Base-by-base conservation (phyloP, 2,888 invertebrate species). In the Stenodera caucasica region DNA sequence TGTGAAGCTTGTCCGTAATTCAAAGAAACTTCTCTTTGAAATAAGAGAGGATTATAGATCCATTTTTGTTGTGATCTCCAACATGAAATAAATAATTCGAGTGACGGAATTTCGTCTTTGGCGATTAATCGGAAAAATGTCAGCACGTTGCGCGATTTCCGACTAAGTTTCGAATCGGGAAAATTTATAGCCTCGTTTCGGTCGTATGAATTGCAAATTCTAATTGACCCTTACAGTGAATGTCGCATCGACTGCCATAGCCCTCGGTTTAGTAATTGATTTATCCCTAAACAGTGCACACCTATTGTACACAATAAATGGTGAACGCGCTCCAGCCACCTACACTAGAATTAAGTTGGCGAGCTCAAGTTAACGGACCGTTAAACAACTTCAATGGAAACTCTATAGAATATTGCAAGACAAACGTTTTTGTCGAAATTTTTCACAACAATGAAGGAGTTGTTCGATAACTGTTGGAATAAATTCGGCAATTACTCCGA, bases 251-350 rank as follows among this genome's bases (percentile, higher is more conserved):
- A 70, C 68, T 71, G 65, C 65, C 66, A 63, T 55, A 65, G 65
- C 69, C 64, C n/a, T n/a, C 68, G 68, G 68, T n/a, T 70, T 68
- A 63, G 69, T 73, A 76, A 75, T 76, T 76, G 75, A 75, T 77
- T 77, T 76, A 77, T 76, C 74, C 72, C 70, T 70, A 72, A 75
- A 74, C 72, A 75, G 69, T 66, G 64, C 67, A 70, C 70, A 74
- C 70, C 73, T 72, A 74, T 75, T 73, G 74, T 73, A 72, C 70
- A 70, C 69, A 73, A 71, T 69, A 72, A 73, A 73, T 72, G 67
- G 64, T 64, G 60, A 59, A 63, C 60, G 60, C 64, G 63, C 58
- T 67, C 63, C 60, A 63, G 64, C 64, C 66, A 65, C 67, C 64
- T 70, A 64, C 45, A 57, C 65, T 57, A 61, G 66, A 60, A 67